Percentiles rank a stretch among this genome's conserved stretches.
These are phyloP conservation scores for Muraenolepis orangiensis DNA, from an alignment of 2,797 vertebrate species.

Conservation along the genomic window DNA sequence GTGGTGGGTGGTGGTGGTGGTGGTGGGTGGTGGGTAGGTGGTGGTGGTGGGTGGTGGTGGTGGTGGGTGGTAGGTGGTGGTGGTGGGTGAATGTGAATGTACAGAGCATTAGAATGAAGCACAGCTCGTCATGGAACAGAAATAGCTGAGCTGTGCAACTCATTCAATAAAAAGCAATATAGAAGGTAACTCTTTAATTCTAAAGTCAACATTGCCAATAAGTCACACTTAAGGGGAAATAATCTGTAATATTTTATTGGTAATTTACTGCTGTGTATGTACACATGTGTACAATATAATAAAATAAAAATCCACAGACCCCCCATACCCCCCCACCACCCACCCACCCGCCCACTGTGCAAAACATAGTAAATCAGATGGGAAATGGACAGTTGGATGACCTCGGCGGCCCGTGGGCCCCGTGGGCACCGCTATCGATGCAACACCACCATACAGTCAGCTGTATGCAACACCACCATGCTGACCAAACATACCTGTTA, in stretches of 20 bases:
- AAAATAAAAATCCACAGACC: background rate
- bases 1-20: no score
- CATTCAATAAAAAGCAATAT: background rate
- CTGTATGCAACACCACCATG: background rate
- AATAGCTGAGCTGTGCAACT: background rate
- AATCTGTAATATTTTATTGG: background rate
- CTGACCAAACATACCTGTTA: background rate
- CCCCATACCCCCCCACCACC: background rate
- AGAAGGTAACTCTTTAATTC: background rate
- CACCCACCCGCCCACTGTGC: no score
- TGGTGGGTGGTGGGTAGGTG: no score
- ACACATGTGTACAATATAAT: background rate
- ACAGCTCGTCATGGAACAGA: background rate
- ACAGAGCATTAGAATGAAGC: background rate
- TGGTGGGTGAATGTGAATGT: no score
- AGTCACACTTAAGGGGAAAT: background rate
- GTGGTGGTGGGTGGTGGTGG: no score
- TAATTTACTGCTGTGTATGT: conserved; percentile 5
- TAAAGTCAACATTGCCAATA: background rate
- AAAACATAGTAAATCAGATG: background rate
- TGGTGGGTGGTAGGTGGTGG: no score
- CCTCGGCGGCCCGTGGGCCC: background rate
- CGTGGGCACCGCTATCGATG: background rate
- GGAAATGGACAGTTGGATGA: background rate
- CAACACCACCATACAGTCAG: background rate